phyloP scores from a whole-genome alignment of 2,113 vertebrate species.

The Crotalus horridus region DNA sequence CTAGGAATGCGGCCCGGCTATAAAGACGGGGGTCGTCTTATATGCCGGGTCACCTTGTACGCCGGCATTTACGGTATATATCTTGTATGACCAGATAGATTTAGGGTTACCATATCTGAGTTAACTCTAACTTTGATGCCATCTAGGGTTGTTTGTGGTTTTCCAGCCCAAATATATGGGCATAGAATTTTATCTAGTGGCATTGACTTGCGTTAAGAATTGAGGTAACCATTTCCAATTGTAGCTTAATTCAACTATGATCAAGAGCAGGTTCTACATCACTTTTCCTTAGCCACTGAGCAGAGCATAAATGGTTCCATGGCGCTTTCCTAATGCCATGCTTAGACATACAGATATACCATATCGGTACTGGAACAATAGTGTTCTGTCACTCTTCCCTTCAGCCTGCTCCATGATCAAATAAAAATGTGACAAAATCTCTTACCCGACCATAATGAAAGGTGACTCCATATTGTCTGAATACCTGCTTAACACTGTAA shows the following conservation, averaged over 20 bases:
- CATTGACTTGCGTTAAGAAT: background rate
- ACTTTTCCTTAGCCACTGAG: background rate
- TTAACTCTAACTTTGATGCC: background rate
- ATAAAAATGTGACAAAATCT: constrained; percentile 34
- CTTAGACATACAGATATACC: background rate
- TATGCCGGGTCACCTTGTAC: too few relatives aligned
- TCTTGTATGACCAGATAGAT: background rate
- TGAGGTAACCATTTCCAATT: background rate
- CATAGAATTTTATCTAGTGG: background rate
- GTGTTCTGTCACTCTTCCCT: background rate
- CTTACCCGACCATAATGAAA: constrained; percentile 52
- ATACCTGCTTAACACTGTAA: constrained; percentile 29
- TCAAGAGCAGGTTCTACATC: background rate
- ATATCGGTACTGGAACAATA: background rate
- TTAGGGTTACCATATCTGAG: background rate
- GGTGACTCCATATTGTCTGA: constrained; percentile 45
- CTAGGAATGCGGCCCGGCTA: too few relatives aligned
- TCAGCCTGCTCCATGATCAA: background rate
- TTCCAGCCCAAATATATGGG: background rate
- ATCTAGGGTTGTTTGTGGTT: background rate
- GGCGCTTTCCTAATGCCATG: background rate
- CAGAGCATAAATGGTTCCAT: background rate
- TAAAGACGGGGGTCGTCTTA: too few relatives aligned
- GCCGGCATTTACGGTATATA: too few relatives aligned
- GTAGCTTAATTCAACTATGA: background rate